Conservation (phyloP, 2,113 vertebrate species). For the Apistogramma diplotaenia region DNA sequence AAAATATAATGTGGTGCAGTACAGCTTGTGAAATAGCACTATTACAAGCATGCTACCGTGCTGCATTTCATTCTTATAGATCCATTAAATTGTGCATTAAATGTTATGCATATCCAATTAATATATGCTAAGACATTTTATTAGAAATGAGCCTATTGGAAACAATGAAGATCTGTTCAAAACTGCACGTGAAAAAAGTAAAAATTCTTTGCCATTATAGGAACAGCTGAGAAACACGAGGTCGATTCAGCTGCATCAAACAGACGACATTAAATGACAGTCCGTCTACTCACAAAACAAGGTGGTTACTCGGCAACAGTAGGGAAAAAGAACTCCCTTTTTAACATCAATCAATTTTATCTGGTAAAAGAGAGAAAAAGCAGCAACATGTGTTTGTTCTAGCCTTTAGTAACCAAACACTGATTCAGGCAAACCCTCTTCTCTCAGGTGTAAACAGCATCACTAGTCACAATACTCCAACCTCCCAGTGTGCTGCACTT, state of each 20-base stretch:
- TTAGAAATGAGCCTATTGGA: background rate
- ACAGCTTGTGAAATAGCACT: background rate
- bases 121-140: background rate
- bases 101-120: background rate
- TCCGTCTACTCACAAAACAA: too few species aligned
- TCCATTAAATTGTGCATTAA: background rate
- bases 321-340: background rate
- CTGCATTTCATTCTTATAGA: background rate
- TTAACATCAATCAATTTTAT: background rate
- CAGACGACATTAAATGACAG: too few species aligned
- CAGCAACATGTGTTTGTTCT: background rate
- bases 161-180: background rate
- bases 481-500: slow-evolving; percentile 22
- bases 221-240: background rate
- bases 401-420: background rate
- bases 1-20: background rate
- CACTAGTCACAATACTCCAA: slow-evolving; percentile 5
- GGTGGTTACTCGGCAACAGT: background rate
- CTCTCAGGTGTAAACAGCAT: background rate
- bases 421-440: background rate
- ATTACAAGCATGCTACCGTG: background rate
- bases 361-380: background rate
- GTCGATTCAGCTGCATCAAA: too few species aligned
- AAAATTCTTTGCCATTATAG: background rate
- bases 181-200: background rate